Conservation (phyloP, 2,113 vertebrate genomes). For the Sclerurus mexicanus region DNA sequence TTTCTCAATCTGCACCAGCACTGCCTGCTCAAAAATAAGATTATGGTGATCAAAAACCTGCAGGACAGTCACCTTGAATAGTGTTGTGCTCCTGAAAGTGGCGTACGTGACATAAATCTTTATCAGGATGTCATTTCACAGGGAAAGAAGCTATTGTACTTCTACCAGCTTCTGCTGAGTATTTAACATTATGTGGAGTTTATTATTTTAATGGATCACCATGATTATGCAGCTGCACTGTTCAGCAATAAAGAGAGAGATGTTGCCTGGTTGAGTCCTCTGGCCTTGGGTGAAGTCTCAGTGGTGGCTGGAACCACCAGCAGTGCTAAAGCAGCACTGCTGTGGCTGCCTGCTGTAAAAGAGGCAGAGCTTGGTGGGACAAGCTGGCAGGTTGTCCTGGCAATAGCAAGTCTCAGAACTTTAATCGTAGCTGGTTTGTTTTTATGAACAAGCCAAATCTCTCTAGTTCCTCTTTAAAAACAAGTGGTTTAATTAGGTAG, state of each 20-base stretch:
- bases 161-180: not conserved
- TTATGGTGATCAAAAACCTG: slow-evolving; percentile 7
- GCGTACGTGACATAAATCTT: not conserved
- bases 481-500: not conserved
- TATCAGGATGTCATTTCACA: not conserved
- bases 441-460: not conserved
- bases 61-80: slow-evolving; percentile 13
- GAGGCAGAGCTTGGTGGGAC: not conserved
- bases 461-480: slow-evolving; percentile 8
- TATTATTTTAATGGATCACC: slow-evolving; percentile 49
- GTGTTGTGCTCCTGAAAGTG: not conserved
- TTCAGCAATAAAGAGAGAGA: slow-evolving; percentile 2
- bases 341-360: not conserved
- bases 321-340: not conserved
- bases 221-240: not conserved
- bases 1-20: slow-evolving; percentile 24
- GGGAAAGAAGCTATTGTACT: not conserved
- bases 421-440: not conserved
- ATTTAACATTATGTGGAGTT: not conserved
- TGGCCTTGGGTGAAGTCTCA: not conserved
- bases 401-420: not conserved
- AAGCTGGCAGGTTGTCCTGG: not conserved
- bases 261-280: not conserved
- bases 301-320: not conserved
- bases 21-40: slow-evolving; percentile 37